These are phyloP conservation scores for Silvanus unidentatus DNA, from an alignment of 2,888 invertebrate species.

Conservation along the genomic window DNA sequence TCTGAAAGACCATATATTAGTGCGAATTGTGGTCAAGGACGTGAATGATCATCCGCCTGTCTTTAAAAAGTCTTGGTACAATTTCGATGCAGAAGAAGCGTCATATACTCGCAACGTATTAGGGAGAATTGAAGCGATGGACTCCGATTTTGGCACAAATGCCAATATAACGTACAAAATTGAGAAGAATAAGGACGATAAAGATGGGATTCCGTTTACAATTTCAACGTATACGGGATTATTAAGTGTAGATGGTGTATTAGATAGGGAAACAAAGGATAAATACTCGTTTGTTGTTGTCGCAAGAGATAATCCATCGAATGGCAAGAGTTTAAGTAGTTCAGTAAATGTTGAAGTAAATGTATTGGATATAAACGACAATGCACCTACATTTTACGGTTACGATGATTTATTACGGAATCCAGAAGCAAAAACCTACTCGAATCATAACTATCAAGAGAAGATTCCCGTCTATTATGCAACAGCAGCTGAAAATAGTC, in stretches of 20 bases:
- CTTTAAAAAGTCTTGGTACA: constrained; percentile 77
- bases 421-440: constrained; percentile 47
- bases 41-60: constrained; percentile 80
- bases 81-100: constrained; percentile 76
- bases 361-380: constrained; percentile 78
- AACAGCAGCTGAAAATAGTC: constrained; percentile 66
- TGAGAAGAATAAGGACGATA: constrained; percentile 44
- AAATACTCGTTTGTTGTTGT: constrained; percentile 66
- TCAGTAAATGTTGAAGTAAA: constrained; percentile 75
- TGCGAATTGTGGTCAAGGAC: constrained; percentile 69
- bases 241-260: constrained; percentile 64
- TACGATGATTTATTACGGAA: constrained; percentile 60
- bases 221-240: constrained; percentile 65
- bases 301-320: constrained; percentile 65
- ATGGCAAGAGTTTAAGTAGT: constrained; percentile 57
- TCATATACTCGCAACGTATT: constrained; percentile 63
- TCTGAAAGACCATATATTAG: constrained; percentile 61
- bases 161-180: constrained; percentile 69
- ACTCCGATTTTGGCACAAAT: constrained; percentile 75
- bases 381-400: constrained; percentile 71
- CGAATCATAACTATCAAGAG: constrained; percentile 52
- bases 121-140: constrained; percentile 71
- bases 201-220: constrained; percentile 57
- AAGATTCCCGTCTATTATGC: constrained; percentile 71
- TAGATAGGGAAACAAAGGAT: constrained; percentile 71